phyloP scores from a whole-genome alignment of 2,113 vertebrate species.

The Poicephalus gulielmi region DNA sequence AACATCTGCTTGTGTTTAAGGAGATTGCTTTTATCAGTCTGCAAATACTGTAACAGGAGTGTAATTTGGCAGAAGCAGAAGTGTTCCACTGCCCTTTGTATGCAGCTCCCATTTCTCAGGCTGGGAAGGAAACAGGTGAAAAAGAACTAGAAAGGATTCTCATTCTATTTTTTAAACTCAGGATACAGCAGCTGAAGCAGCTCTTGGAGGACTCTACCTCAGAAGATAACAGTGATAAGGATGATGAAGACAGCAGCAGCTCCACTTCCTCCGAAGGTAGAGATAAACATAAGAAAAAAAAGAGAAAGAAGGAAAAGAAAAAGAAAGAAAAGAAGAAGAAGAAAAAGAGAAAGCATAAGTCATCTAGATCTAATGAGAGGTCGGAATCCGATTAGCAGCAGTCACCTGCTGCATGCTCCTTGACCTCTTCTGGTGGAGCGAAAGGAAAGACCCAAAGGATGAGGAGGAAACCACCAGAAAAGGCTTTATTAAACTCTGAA shows the following conservation, averaged over 20 bases:
- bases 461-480: not conserved
- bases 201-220: constrained; percentile 92
- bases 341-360: constrained; percentile 77
- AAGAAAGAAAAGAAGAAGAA: constrained; percentile 72
- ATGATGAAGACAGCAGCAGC: constrained; percentile 75
- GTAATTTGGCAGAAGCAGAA: not conserved
- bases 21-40: not conserved
- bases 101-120: not conserved
- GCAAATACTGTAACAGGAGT: not conserved
- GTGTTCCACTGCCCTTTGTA: not conserved
- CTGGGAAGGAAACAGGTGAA: not conserved
- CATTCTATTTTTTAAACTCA: constrained; percentile 48
- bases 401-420: not conserved
- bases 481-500: not conserved
- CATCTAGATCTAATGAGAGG: constrained; percentile 75
- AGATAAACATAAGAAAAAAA: constrained; percentile 77
- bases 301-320: constrained; percentile 82
- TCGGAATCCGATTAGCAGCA: constrained; percentile 78
- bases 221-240: constrained; percentile 55
- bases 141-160: not conserved
- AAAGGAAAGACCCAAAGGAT: not conserved
- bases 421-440: not conserved
- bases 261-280: constrained; percentile 74
- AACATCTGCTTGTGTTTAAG: not conserved
- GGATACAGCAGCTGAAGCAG: constrained; percentile 92